Evolutionary conservation across 2,113 vertebrate genomes (phyloP).

Genomic region (Sitta europaea): DNA sequence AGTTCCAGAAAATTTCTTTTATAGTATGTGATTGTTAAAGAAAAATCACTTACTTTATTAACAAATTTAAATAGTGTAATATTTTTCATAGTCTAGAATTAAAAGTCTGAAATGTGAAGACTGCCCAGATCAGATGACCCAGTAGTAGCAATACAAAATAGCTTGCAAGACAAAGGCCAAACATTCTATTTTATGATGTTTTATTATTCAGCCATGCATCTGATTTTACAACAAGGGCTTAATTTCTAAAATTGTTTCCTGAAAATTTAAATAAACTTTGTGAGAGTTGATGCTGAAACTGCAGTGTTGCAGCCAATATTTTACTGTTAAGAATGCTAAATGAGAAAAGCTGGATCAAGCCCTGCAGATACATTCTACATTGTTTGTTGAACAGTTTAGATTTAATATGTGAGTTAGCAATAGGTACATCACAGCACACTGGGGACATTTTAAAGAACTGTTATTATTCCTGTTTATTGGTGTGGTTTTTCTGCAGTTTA

Average conservation of each 20-base stretch:
- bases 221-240: neutral
- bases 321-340: neutral
- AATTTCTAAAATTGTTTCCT: neutral
- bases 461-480: conserved; percentile 59
- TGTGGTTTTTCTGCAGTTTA: neutral
- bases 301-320: neutral
- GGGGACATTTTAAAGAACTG: conserved; percentile 34
- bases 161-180: neutral
- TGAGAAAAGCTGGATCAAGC: neutral
- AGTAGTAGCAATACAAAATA: neutral
- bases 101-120: neutral
- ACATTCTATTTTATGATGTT: neutral
- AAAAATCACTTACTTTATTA: neutral
- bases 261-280: neutral
- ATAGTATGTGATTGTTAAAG: neutral
- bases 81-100: neutral
- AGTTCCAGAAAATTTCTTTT: neutral
- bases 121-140: neutral
- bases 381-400: conserved; percentile 24
- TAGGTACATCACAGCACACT: conserved; percentile 18
- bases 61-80: neutral
- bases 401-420: conserved; percentile 24
- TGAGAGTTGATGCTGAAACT: neutral
- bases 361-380: neutral
- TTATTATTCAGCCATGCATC: neutral